phyloP scores from a whole-genome alignment of 2,888 invertebrate species.

The Malthinus flaveolus region DNA sequence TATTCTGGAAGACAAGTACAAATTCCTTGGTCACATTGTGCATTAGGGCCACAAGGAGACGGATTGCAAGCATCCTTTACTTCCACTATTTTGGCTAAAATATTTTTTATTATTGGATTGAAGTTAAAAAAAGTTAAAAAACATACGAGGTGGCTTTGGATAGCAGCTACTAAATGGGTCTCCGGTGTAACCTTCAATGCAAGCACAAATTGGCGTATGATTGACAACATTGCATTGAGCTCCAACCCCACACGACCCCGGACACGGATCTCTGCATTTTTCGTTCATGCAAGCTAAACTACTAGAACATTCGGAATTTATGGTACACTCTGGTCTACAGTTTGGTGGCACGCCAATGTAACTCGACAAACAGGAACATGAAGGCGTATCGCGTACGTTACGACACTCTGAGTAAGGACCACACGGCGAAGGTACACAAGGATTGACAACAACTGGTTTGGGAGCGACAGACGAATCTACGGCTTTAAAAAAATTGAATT shows the following conservation, averaged over 20 bases:
- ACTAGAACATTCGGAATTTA: constrained; percentile 59
- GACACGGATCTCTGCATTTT: constrained; percentile 68
- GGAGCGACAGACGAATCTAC: constrained; percentile 27
- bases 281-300: constrained; percentile 58
- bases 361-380: constrained; percentile 58
- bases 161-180: constrained; percentile 61
- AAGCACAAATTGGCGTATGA: constrained; percentile 69
- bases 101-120: constrained; percentile 7
- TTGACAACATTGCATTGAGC: constrained; percentile 67
- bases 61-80: constrained; percentile 67
- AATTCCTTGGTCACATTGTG: constrained; percentile 68
- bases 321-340: constrained; percentile 60
- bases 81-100: constrained; percentile 40
- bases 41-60: constrained; percentile 73
- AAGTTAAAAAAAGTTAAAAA: constrained; percentile 33
- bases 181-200: constrained; percentile 64
- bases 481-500: too few relatives aligned
- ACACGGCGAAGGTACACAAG: constrained; percentile 62
- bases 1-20: constrained; percentile 70
- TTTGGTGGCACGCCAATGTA: constrained; percentile 60
- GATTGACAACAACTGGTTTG: constrained; percentile 47
- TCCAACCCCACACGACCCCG: constrained; percentile 64
- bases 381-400: constrained; percentile 56
- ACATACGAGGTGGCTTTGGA: constrained; percentile 46
- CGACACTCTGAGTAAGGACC: constrained; percentile 62